phyloP scores from a whole-genome alignment of 2,888 invertebrate species.

The Tenthredo scrophulariae region DNA sequence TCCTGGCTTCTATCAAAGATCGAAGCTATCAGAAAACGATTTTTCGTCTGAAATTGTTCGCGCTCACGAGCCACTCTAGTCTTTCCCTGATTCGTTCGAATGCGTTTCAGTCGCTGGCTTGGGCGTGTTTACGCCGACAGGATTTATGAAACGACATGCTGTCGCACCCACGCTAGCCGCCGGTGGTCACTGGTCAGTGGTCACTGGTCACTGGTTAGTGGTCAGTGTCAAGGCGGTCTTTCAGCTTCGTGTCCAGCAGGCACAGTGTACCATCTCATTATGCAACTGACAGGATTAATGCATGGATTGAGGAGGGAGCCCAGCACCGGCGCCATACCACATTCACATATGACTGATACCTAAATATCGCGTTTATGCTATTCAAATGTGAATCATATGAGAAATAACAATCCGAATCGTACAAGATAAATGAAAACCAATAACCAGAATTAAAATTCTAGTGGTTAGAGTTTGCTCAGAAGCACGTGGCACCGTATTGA shows the following conservation, averaged over 20 bases:
- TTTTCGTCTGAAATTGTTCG: not conserved
- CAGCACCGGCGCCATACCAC: not conserved
- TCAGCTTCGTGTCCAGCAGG: conserved; percentile 61
- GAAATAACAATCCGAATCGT: too few species aligned
- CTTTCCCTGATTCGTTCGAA: conserved; percentile 8
- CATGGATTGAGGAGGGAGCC: conserved; percentile 61
- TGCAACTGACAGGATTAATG: conserved; percentile 69
- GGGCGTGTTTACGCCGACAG: conserved; percentile 52
- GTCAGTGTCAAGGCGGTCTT: conserved; percentile 63
- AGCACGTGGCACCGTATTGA: conserved; percentile 24
- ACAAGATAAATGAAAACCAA: not conserved
- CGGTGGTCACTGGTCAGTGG: conserved; percentile 61
- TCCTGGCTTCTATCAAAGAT: not conserved
- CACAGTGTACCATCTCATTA: conserved; percentile 63
- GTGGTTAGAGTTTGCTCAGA: not conserved
- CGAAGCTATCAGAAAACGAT: not conserved
- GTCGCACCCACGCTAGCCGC: conserved; percentile 67
- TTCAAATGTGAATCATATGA: not conserved
- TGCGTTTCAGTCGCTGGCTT: conserved; percentile 29
- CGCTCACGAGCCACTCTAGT: not conserved
- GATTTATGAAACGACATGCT: conserved; percentile 68
- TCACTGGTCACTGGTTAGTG: conserved; percentile 57
- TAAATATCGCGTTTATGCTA: not conserved
- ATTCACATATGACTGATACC: not conserved
- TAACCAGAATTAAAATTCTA: not conserved